Conservation (phyloP, 2,888 invertebrate species). For the Leptarthrus brevirostris region DNA sequence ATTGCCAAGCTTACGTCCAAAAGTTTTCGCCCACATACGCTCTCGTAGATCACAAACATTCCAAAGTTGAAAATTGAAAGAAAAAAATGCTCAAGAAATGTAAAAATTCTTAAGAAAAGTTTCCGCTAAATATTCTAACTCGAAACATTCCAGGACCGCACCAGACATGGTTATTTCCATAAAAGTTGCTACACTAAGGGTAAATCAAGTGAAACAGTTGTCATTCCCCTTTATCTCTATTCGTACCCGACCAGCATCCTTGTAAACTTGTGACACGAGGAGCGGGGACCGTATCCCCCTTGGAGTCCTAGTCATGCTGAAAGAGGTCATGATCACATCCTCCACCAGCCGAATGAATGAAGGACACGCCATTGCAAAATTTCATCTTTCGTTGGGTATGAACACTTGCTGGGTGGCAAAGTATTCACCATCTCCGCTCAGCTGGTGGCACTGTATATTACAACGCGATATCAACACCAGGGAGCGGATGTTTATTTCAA, state of each 20-base stretch:
- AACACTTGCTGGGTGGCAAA: neutral
- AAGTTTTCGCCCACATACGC: too few species aligned
- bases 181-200: neutral
- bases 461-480: too few species aligned
- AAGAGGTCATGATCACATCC: slow-evolving; percentile 39
- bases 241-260: neutral
- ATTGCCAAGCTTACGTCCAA: too few species aligned
- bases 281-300: too few species aligned
- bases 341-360: slow-evolving; percentile 9
- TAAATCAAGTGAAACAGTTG: slow-evolving; percentile 27
- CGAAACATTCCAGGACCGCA: too few species aligned
- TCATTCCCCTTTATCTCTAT: neutral
- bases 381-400: neutral
- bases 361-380: slow-evolving; percentile 32
- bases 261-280: neutral
- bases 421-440: neutral
- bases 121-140: too few species aligned
- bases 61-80: too few species aligned
- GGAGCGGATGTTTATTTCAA: neutral
- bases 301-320: neutral
- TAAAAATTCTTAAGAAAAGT: too few species aligned
- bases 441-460: too few species aligned
- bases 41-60: too few species aligned
- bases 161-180: slow-evolving; percentile 5
- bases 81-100: too few species aligned